Evolutionary conservation across 2,113 vertebrate genomes (phyloP), one percentile per base, ranked within the genome.

Genomic region (Mastomys coucha): DNA sequence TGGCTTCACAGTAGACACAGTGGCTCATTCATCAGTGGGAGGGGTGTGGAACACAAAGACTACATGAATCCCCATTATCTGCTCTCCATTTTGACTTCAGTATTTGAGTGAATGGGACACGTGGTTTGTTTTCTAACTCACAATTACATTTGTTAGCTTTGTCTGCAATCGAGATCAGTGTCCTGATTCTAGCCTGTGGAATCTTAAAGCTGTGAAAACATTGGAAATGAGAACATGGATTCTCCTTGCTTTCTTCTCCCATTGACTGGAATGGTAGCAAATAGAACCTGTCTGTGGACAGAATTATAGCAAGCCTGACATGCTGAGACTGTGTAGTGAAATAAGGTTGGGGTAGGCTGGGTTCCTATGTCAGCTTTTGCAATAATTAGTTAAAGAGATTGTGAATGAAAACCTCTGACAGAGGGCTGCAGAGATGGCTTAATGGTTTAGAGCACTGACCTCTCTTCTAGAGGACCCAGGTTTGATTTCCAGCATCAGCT

Each of bases 201-300:
- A 26, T 53, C 5, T 24, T 14, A 45, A 16, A 28, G 22, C 19
- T 2, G 31, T 85, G 28, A 31, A 28, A 17, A 33, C 6, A 77
- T 26, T 53, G 16, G 45, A 82, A 42, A 80, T 20, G 33, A 39
- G 39, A 58, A 14, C 31, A 5, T 58, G 10, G 1, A 7, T 67
- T 10, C 33, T 72, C 9, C 9, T 81, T 67, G 6, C 53, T 53
- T 60, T 81, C 31, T 1, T 75, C 72, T 73, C 81, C 6, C 28
- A 1, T 0, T 65, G 78, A 53, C 1, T 31, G 2, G n/a, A 42
- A 12, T 10, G 26, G 10, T 10, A 4, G 60, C 19, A 56, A 17
- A 24, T 6, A 8, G 42, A 93, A 36, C 3, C 39, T 3, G 0
- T n/a, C 2, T 65, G 77, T 63, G 73, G 45, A 42, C 42, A 86